Percentiles rank a stretch among this genome's conserved stretches.
phyloP scores from a whole-genome alignment of 2,888 invertebrate genomes.

The Patella pellucida region DNA sequence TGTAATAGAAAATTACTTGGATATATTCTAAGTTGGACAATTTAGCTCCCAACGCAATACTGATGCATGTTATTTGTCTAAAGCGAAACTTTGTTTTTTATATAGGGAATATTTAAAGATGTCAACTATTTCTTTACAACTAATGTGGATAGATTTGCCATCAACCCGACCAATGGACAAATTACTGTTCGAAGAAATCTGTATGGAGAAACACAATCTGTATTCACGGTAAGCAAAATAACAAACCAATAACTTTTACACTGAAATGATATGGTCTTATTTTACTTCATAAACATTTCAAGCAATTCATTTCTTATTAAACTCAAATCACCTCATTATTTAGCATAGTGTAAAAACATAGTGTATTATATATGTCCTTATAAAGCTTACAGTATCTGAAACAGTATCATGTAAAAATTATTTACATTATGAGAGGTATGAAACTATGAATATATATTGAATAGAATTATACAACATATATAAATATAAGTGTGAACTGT shows the following conservation, averaged over 20 bases:
- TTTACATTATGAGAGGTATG: no score
- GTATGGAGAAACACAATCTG: slow-evolving; percentile 37
- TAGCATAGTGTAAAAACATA: background rate
- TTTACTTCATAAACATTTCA: no score
- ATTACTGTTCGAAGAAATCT: slow-evolving; percentile 53
- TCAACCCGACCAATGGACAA: slow-evolving; percentile 51
- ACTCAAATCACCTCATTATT: background rate
- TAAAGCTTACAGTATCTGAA: no score
- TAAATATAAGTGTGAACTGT: no score
- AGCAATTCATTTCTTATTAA: no score
- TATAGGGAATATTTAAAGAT: background rate
- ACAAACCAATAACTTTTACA: background rate
- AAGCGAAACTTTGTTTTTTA: background rate
- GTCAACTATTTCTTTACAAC: background rate
- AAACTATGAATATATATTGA: no score
- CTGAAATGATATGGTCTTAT: no score
- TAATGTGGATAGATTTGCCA: slow-evolving; percentile 12
- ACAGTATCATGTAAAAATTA: no score
- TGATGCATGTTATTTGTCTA: background rate
- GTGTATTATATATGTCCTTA: no score
- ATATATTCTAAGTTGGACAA: no score
- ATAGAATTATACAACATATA: no score
- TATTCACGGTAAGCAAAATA: background rate
- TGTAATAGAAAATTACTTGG: no score
- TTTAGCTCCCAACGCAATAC: background rate